A percentile compares a stretch with the other conserved stretches of the same genome.
Evolutionary conservation across 2,888 invertebrate species (phyloP).

Genomic region (Nesidiocoris tenuis): DNA sequence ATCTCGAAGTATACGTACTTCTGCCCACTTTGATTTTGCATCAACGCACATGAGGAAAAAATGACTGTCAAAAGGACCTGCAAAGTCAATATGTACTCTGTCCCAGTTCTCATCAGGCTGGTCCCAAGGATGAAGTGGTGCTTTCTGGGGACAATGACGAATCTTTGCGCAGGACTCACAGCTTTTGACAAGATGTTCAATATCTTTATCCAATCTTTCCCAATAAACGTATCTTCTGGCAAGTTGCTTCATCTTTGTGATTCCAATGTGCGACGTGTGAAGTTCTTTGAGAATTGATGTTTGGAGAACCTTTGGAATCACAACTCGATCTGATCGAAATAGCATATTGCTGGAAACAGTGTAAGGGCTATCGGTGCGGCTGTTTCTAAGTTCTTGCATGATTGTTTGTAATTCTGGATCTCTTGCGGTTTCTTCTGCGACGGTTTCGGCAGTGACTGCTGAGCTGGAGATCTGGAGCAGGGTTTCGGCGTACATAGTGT

Average conservation of each 20-base stretch:
- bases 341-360: not conserved
- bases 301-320: constrained; percentile 48
- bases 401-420: not conserved
- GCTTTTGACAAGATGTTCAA: not conserved
- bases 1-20: constrained; percentile 10
- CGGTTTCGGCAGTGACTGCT: not conserved
- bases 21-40: constrained; percentile 51
- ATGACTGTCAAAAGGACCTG: not conserved
- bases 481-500: not conserved
- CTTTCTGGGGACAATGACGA: constrained; percentile 49
- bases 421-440: not conserved
- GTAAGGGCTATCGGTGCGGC: not conserved
- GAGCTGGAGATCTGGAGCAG: not conserved
- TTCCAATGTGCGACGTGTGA: constrained; percentile 51
- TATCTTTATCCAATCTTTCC: constrained; percentile 49
- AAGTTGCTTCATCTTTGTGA: constrained; percentile 51
- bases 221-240: constrained; percentile 51
- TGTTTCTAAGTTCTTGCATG: not conserved
- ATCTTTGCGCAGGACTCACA: constrained; percentile 47
- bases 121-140: constrained; percentile 50
- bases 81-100: not conserved
- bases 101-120: constrained; percentile 50
- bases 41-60: not conserved
- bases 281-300: constrained; percentile 49
- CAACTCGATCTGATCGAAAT: constrained; percentile 7